Base-by-base conservation (phyloP, 2,888 invertebrate genomes). In the Matsumyia berberina region DNA sequence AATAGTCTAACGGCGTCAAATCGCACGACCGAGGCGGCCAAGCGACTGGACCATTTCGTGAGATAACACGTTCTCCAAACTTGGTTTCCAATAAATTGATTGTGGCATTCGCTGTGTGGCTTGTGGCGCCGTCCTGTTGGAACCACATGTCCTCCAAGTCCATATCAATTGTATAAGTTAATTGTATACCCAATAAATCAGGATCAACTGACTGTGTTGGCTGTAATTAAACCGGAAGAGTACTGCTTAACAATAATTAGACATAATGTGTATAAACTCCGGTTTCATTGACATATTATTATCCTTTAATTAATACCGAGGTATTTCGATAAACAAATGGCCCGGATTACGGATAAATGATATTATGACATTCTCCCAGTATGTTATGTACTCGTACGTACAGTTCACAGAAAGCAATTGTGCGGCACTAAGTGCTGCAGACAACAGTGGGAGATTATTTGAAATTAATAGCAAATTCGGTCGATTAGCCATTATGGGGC, bases 261-360 rank as follows among this genome's bases (percentile, higher is more conserved):
- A 11, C 46, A 24, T 58, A 35, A 17, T 49, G 46, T 33, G 19
- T 42, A n/a, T 49, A 15, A 58, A 51, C 51, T 53, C 77, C 35
- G 55, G 53, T 64, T 64, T 15, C 53, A 62, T 33, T 62, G 46
- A 62, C 19, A 33, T 51, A 58, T 64, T 72, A 78, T 78, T 79
- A 79, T 79, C 64, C 66, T 79, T 79, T 79, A 79, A 79, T 79
- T 79, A 79, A 79, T 79, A 79, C 72, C 49, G 72, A 29, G 72
- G 79, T 57, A 64, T 70, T 70, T 37, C 70, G 44, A 70, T 78
- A 44, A 78, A 70, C 64, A 70, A 78, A 78, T 77, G 42, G 9
- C 62, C 46, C 15, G 70, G 70, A 78, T 78, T 78, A 78, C 39
- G 6, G 7, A 5, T 17, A 24, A 37, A 62, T 37, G 8, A 62